Evolutionary conservation across 2,888 invertebrate species (phyloP).

Genomic region (Lycaena phlaeas): DNA sequence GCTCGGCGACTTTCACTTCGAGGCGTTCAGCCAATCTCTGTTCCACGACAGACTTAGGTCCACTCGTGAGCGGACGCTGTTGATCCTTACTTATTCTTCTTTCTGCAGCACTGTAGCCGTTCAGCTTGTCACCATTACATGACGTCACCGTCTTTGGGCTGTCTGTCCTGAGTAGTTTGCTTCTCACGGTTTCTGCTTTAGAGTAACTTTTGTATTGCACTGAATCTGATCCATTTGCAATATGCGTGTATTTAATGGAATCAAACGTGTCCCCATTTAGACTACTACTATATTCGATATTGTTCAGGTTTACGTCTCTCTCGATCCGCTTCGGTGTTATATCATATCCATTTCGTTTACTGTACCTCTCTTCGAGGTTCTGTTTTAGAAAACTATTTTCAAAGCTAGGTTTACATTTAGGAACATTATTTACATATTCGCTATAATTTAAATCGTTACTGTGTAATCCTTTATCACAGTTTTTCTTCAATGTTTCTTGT

Average conservation of each 20-base stretch:
- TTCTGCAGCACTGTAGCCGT: conserved; percentile 48
- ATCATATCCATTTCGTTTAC: conserved; percentile 61
- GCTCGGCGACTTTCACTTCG: conserved; percentile 69
- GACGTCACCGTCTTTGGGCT: conserved; percentile 65
- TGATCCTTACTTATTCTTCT: conserved; percentile 49
- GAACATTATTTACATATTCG: conserved; percentile 67
- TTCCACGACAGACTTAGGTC: conserved; percentile 56
- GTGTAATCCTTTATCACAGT: conserved; percentile 70
- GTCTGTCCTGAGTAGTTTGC: conserved; percentile 65
- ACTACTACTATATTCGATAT: conserved; percentile 58
- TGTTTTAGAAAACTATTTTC: conserved; percentile 67
- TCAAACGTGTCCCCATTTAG: conserved; percentile 61
- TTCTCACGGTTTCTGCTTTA: conserved; percentile 65
- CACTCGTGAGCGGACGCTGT: conserved; percentile 53
- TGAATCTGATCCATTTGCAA: conserved; percentile 66
- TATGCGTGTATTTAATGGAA: conserved; percentile 68
- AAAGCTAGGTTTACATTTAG: conserved; percentile 69
- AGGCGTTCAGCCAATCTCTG: conserved; percentile 64
- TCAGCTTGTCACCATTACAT: conserved; percentile 61
- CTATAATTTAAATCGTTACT: conserved; percentile 60
- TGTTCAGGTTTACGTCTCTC: conserved; percentile 58
- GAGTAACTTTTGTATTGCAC: conserved; percentile 65
- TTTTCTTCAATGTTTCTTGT: conserved; percentile 63
- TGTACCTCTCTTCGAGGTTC: conserved; percentile 57
- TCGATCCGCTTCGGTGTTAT: conserved; percentile 50